phyloP scores from a whole-genome alignment of 2,113 vertebrate species.

The Trachemys scripta region DNA sequence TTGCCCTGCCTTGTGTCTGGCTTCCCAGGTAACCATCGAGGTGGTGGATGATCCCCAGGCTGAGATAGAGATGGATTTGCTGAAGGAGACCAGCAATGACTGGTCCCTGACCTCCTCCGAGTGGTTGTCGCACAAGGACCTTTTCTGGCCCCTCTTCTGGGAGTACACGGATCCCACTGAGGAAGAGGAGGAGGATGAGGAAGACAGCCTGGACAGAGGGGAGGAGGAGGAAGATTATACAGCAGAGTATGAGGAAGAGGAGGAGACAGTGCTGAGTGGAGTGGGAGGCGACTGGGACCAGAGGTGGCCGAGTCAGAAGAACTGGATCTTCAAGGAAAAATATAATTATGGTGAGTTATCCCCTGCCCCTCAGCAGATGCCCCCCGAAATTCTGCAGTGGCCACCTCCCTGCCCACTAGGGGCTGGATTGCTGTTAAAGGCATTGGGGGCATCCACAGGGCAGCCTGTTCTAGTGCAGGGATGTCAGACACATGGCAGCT shows the following conservation, averaged over 20 bases:
- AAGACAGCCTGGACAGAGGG: slow-evolving; percentile 44
- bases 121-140: slow-evolving; percentile 86
- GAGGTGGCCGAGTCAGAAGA: slow-evolving; percentile 78
- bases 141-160: slow-evolving; percentile 95
- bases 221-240: slow-evolving; percentile 81
- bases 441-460: background rate
- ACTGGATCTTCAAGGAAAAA: slow-evolving; percentile 85
- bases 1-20: background rate
- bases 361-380: background rate
- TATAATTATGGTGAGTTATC: slow-evolving; percentile 82
- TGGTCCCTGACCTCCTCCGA: slow-evolving; percentile 85
- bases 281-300: slow-evolving; percentile 85
- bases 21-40: slow-evolving; percentile 88
- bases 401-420: background rate
- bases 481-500: too few species aligned
- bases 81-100: slow-evolving; percentile 84
- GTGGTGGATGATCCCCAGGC: slow-evolving; percentile 90
- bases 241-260: slow-evolving; percentile 84
- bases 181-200: slow-evolving; percentile 66
- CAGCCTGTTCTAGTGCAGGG: background rate
- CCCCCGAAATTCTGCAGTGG: background rate
- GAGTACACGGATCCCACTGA: slow-evolving; percentile 85
- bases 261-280: slow-evolving; percentile 86
- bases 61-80: slow-evolving; percentile 89
- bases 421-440: background rate